A percentile compares a stretch with the other conserved stretches of the same genome.
phyloP scores from a whole-genome alignment of 2,888 invertebrate genomes.

The Falcaria lacertinaria region DNA sequence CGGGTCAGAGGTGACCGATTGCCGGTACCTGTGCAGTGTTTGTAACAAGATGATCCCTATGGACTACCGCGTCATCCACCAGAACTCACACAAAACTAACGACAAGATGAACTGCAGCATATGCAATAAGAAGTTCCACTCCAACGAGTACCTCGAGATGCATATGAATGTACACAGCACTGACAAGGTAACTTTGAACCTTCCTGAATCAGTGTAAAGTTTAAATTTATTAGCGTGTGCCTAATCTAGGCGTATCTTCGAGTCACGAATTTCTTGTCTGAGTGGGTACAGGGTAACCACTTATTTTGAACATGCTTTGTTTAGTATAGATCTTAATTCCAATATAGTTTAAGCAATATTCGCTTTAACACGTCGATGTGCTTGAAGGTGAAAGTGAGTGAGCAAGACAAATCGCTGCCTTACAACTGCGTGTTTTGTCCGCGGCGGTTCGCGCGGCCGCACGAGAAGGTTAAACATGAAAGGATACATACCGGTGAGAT shows the following conservation, averaged over 20 bases:
- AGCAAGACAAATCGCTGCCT: conserved; percentile 63
- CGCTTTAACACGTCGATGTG: too few species aligned
- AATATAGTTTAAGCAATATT: too few species aligned
- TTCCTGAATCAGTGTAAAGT: too few species aligned
- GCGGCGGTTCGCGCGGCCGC: conserved; percentile 85
- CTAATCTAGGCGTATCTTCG: too few species aligned
- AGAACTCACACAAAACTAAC: conserved; percentile 83
- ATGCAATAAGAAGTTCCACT: conserved; percentile 86
- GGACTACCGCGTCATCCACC: conserved; percentile 79
- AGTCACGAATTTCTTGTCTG: too few species aligned
- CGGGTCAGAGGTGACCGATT: conserved; percentile 31
- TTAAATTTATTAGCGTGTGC: too few species aligned
- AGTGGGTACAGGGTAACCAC: too few species aligned
- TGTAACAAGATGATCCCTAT: conserved; percentile 74
- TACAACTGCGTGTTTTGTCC: conserved; percentile 87
- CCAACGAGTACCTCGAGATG: conserved; percentile 83
- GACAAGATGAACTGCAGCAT: conserved; percentile 81
- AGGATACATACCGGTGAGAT: conserved; percentile 85
- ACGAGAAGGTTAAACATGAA: conserved; percentile 91
- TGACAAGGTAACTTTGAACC: conserved; percentile 58
- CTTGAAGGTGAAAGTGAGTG: conserved; percentile 45
- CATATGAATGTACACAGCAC: conserved; percentile 85
- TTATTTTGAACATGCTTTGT: too few species aligned
- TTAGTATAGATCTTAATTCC: too few species aligned
- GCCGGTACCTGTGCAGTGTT: conserved; percentile 68